A percentile compares a stretch with the other conserved stretches of the same genome.
Conservation (phyloP, 2,888 invertebrate species). For the Caenorhabditis sinica region DNA sequence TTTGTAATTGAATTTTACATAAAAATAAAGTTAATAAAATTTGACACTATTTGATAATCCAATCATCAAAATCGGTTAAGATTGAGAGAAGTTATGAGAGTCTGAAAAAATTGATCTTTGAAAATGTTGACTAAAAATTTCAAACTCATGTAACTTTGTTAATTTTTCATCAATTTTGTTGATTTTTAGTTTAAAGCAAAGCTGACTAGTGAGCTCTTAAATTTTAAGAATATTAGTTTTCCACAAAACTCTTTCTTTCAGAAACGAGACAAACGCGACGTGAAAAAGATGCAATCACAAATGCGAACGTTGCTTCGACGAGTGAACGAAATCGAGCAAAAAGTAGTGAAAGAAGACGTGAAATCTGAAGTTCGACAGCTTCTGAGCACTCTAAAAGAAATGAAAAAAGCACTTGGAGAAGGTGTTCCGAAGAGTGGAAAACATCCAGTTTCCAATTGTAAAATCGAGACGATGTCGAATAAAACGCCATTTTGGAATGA, state of each 20-base stretch:
- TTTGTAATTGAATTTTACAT: too few relatives aligned
- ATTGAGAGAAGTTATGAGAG: too few relatives aligned
- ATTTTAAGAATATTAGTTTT: too few relatives aligned
- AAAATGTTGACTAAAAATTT: background rate
- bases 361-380: constrained; percentile 72
- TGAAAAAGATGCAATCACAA: constrained; percentile 68
- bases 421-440: constrained; percentile 31
- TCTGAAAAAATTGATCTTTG: too few relatives aligned
- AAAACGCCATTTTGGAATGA: constrained; percentile 99
- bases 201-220: too few relatives aligned
- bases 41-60: too few relatives aligned
- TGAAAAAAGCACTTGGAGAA: constrained; percentile 74
- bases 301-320: constrained; percentile 72
- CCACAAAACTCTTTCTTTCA: constrained; percentile 33
- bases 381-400: constrained; percentile 72
- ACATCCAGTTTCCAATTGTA: constrained; percentile 27
- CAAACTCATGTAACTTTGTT: background rate
- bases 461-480: constrained; percentile 90
- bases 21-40: too few relatives aligned
- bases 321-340: constrained; percentile 75
- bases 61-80: too few relatives aligned
- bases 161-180: background rate
- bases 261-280: constrained; percentile 64
- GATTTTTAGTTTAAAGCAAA: background rate
- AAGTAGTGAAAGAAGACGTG: constrained; percentile 71